phyloP scores from a whole-genome alignment of 2,888 invertebrate genomes.

The Drosophila buzzatii region DNA sequence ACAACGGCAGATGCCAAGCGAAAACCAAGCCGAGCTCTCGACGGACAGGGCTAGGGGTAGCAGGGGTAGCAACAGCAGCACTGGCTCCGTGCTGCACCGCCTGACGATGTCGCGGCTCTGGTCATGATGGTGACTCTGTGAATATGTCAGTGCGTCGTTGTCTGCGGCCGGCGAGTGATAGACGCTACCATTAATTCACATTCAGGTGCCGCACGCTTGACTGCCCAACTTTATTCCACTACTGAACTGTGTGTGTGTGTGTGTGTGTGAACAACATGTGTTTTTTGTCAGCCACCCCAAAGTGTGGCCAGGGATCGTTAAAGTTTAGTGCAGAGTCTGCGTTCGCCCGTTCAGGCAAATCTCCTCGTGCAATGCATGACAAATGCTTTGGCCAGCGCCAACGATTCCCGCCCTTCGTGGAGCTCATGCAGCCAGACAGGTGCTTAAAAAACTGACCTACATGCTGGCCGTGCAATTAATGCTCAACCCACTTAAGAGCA shows the following conservation, averaged over 20 bases:
- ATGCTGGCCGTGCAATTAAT: slow-evolving; percentile 69
- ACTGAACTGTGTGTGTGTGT: slow-evolving; percentile 19
- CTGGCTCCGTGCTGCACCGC: slow-evolving; percentile 32
- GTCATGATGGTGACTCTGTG: slow-evolving; percentile 54
- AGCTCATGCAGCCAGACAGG: slow-evolving; percentile 4
- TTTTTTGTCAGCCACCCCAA: slow-evolving; percentile 45
- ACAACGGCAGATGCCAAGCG: slow-evolving; percentile 61
- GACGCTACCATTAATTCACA: slow-evolving; percentile 80
- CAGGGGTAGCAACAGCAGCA: not conserved
- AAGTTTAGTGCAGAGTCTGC: slow-evolving; percentile 44
- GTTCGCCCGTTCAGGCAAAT: slow-evolving; percentile 63
- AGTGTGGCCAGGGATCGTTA: not conserved
- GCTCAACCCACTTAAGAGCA: slow-evolving; percentile 26
- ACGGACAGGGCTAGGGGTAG: slow-evolving; percentile 20
- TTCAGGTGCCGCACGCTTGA: slow-evolving; percentile 78
- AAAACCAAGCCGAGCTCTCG: slow-evolving; percentile 8
- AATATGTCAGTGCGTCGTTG: slow-evolving; percentile 58
- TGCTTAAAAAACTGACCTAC: slow-evolving; percentile 61
- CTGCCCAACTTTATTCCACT: slow-evolving; percentile 55
- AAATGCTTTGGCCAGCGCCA: slow-evolving; percentile 51
- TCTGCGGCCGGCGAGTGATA: slow-evolving; percentile 77
- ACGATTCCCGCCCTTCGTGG: slow-evolving; percentile 20
- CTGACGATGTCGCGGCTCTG: slow-evolving; percentile 41
- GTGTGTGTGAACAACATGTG: slow-evolving; percentile 65
- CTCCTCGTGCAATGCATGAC: slow-evolving; percentile 70